Evolutionary conservation across 2,888 invertebrate genomes (phyloP), one percentile per base, ranked within the genome.

Genomic region (Hoplodrina ambigua): DNA sequence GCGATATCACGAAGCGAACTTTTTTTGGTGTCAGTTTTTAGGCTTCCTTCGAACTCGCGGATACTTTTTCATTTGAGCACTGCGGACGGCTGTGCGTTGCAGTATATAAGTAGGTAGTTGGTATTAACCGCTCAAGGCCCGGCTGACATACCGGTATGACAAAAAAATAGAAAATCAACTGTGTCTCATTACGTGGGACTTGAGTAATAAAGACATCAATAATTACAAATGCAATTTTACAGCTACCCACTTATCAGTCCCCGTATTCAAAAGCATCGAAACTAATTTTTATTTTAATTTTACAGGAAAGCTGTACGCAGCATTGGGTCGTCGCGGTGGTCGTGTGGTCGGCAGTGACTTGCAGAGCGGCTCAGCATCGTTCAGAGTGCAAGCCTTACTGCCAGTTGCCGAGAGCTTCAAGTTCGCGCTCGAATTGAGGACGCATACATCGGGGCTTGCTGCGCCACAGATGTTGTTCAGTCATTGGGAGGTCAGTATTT

Each of bases 331-430:
- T 73, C 97, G 99, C 52, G 97, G 98, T 88, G 99, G 99, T 0
- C 97, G 98, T 69, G 97, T 99, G 20, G 93, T 99, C 30, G 97
- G 97, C 72, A 98, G 99, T 72, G 99, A 99, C 90, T 97, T 99
- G 95, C 98, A 98, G 86, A 98, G 99, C 88, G 99, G 99, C 54
- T 99, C 99, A 55, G 97, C 98, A 61, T 97, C 97, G 75, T 99
- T 99, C 96, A 97, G 97, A 75, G 98, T 99, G 41, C 97, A 97
- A 72, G 99, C 99, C 2, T 96, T 98, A 78, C 96, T 99, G 88
- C 99, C 99, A 0, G 99, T 99, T 37, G 97, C 99, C 7, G 99
- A 99, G 96, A 99, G 99, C 92, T 99, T 99, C 94, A 98, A 98
- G 85, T 98, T 99, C 93, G 98, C 99, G 5, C 97, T 98, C 75